Conservation (phyloP, 1,140 invertebrate species). For the Philotrypesis tridentata region DNA sequence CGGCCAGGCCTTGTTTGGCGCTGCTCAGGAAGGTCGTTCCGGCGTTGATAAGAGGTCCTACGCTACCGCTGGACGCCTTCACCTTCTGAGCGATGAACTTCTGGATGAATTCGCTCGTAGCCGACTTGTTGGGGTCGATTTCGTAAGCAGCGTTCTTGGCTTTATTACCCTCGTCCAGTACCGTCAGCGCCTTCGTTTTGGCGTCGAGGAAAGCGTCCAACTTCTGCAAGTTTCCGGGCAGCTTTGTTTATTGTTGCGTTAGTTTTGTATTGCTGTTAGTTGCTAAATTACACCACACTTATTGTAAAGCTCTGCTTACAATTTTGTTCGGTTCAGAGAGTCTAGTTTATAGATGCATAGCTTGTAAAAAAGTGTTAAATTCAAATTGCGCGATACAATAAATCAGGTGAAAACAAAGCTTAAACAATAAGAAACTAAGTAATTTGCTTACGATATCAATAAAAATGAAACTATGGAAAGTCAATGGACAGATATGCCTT, state of each 20-base stretch:
- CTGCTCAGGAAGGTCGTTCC: conserved; percentile 64
- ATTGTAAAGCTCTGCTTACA: too few species aligned
- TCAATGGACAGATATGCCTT: too few species aligned
- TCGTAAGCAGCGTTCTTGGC: conserved; percentile 82
- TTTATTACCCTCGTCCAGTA: conserved; percentile 81
- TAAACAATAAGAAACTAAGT: too few species aligned
- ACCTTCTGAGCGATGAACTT: conserved; percentile 64
- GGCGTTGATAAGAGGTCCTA: conserved; percentile 66
- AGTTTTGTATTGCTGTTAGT: neutral
- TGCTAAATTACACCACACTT: neutral
- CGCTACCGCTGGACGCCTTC: conserved; percentile 60
- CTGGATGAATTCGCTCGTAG: conserved; percentile 64
- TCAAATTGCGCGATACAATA: too few species aligned
- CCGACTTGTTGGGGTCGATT: conserved; percentile 74
- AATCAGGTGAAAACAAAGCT: too few species aligned
- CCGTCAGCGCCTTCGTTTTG: conserved; percentile 80
- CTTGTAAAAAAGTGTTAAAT: too few species aligned
- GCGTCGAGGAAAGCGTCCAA: conserved; percentile 84
- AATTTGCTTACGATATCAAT: too few species aligned
- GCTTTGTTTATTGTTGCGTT: conserved; percentile 10
- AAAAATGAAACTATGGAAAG: too few species aligned
- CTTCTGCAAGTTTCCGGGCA: conserved; percentile 75
- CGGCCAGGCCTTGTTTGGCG: conserved; percentile 59
- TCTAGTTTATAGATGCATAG: too few species aligned
- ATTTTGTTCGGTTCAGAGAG: too few species aligned